A percentile compares a stretch with the other conserved stretches of the same genome.
These are phyloP conservation scores for Drosophila persimilis DNA, from an alignment of 1,140 invertebrate genomes.

Conservation along the genomic window DNA sequence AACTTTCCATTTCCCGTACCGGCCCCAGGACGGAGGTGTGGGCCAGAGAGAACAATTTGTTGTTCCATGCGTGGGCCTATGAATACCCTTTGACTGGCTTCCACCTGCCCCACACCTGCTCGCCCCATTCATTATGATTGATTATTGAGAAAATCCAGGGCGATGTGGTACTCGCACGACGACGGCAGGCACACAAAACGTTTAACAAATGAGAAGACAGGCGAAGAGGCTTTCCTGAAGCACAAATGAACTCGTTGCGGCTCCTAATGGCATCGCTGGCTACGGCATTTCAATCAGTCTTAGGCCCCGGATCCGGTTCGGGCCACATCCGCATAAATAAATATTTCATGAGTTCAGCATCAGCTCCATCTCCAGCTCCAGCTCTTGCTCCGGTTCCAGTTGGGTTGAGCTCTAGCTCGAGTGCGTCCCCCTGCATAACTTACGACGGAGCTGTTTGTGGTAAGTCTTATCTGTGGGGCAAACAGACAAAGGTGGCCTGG, in stretches of 20 bases:
- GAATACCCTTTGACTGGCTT: slow-evolving; percentile 4
- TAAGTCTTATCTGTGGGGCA: slow-evolving; percentile 44
- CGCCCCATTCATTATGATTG: slow-evolving; percentile 70
- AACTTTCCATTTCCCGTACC: slow-evolving; percentile 38
- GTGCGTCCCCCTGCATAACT: slow-evolving; percentile 59
- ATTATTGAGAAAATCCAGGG: slow-evolving; percentile 60
- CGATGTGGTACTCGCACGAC: slow-evolving; percentile 26
- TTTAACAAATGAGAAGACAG: slow-evolving; percentile 72
- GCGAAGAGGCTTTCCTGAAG: slow-evolving; percentile 27
- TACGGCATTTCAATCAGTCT: slow-evolving; percentile 67
- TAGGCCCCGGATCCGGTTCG: slow-evolving; percentile 29
- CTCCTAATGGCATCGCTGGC: too few species aligned
- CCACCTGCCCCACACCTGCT: slow-evolving; percentile 17
- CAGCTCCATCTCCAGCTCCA: neutral
- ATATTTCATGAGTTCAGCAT: slow-evolving; percentile 72
- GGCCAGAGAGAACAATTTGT: slow-evolving; percentile 23
- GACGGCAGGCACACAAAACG: slow-evolving; percentile 49
- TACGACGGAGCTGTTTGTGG: slow-evolving; percentile 44
- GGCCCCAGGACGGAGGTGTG: neutral
- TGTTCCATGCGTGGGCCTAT: slow-evolving; percentile 11
- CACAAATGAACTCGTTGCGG: slow-evolving; percentile 60
- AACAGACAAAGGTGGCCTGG: slow-evolving; percentile 37
- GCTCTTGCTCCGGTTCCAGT: slow-evolving; percentile 32
- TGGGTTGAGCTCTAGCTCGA: slow-evolving; percentile 39
- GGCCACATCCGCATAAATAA: slow-evolving; percentile 72